These are phyloP conservation scores for Orchesella cincta DNA, from an alignment of 1,140 invertebrate species.

Conservation along the genomic window DNA sequence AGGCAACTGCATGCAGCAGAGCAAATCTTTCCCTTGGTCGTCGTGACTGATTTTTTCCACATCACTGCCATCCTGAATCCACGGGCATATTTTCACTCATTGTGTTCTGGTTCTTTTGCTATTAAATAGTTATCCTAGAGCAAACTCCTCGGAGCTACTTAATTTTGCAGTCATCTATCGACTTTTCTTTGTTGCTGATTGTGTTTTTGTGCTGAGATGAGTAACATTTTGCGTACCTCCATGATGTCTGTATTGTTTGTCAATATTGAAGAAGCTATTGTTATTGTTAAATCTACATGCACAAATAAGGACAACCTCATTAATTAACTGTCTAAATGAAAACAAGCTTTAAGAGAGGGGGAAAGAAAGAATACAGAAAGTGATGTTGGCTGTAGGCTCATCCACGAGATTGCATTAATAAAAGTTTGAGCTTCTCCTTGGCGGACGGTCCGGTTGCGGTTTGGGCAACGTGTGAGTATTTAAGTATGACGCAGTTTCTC, in stretches of 20 bases:
- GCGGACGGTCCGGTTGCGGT: too few species aligned
- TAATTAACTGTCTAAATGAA: constrained; percentile 11
- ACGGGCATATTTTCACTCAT: background rate
- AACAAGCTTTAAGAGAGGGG: too few species aligned
- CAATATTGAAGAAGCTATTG: background rate
- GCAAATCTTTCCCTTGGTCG: background rate
- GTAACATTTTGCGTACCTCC: background rate
- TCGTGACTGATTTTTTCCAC: constrained; percentile 24
- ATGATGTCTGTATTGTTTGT: background rate
- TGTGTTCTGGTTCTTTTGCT: background rate
- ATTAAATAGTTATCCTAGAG: background rate
- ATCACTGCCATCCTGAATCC: background rate
- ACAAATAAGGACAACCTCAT: background rate
- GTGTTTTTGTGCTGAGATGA: background rate
- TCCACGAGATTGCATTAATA: too few species aligned
- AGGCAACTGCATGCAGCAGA: too few species aligned
- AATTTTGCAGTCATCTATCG: background rate
- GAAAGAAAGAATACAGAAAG: too few species aligned
- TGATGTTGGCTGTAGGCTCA: too few species aligned
- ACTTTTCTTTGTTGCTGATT: background rate
- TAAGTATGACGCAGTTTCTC: too few species aligned
- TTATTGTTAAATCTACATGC: background rate
- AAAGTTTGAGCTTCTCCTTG: too few species aligned
- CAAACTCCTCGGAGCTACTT: background rate
- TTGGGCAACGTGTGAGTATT: too few species aligned